Conservation (phyloP, 1,140 invertebrate species). For the Drosophila simulans region DNA sequence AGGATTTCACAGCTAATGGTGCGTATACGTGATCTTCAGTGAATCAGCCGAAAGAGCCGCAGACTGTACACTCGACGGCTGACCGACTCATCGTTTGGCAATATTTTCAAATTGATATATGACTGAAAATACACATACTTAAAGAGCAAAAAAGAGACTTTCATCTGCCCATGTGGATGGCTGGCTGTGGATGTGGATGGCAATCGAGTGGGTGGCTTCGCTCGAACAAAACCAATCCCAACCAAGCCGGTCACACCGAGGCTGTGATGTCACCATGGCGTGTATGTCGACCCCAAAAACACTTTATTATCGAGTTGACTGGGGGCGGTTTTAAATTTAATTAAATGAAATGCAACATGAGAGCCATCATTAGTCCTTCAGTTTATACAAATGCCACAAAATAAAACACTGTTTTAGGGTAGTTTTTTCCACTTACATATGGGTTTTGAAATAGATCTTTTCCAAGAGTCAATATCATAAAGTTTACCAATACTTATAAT, state of each 20-base stretch:
- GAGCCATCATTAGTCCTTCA: slow-evolving; percentile 1
- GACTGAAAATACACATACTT: slow-evolving; percentile 47
- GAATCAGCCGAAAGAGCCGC: slow-evolving; percentile 47
- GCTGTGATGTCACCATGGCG: slow-evolving; percentile 73
- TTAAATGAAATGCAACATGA: slow-evolving; percentile 68
- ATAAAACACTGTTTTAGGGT: no score
- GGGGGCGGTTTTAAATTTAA: slow-evolving; percentile 55
- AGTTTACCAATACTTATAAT: background rate
- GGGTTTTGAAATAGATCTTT: no score
- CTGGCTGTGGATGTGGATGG: slow-evolving; percentile 11
- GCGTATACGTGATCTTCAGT: slow-evolving; percentile 73
- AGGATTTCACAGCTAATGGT: slow-evolving; percentile 75
- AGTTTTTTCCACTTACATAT: background rate
- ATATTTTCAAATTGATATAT: slow-evolving; percentile 56
- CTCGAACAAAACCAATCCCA: slow-evolving; percentile 38
- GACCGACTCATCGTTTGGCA: slow-evolving; percentile 68
- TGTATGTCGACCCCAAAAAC: slow-evolving; percentile 49
- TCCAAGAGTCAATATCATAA: background rate
- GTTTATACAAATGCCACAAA: background rate
- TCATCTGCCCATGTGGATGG: slow-evolving; percentile 30
- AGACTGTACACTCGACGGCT: slow-evolving; percentile 25
- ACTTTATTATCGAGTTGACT: slow-evolving; percentile 56
- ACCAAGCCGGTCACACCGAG: slow-evolving; percentile 42
- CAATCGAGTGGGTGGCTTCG: slow-evolving; percentile 53
- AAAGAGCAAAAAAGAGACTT: slow-evolving; percentile 52